A percentile compares a stretch with the other conserved stretches of the same genome.
Evolutionary conservation across 2,797 vertebrate genomes (phyloP).

Genomic region (Jordanella pulchra): DNA sequence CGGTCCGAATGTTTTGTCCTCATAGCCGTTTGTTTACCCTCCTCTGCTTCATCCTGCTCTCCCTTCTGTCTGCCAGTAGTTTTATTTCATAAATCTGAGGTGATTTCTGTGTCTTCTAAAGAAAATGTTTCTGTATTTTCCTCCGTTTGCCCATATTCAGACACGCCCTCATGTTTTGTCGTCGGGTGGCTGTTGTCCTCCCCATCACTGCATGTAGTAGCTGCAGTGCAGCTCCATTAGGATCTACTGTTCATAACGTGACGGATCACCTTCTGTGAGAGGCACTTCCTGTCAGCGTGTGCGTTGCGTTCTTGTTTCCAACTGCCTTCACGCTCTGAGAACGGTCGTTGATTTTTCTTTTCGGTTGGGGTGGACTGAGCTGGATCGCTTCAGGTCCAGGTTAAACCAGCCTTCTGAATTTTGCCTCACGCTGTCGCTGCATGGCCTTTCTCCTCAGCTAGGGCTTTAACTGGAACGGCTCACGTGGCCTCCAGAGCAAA

Average conservation of each 20-base stretch:
- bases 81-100: constrained; percentile 21
- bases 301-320: constrained; percentile 37
- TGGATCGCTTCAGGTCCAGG: constrained; percentile 22
- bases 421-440: constrained; percentile 55
- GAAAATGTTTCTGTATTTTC: constrained; percentile 30
- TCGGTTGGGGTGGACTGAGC: constrained; percentile 15
- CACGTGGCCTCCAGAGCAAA: constrained; percentile 18
- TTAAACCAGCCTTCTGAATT: constrained; percentile 37
- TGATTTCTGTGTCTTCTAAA: constrained; percentile 27
- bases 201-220: constrained; percentile 49
- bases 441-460: constrained; percentile 50
- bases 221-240: constrained; percentile 55
- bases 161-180: constrained; percentile 8
- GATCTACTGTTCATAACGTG: constrained; percentile 23
- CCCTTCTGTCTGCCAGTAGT: constrained; percentile 45
- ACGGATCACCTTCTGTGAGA: constrained; percentile 23
- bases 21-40: constrained; percentile 25
- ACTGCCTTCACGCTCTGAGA: constrained; percentile 57
- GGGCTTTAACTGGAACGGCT: constrained; percentile 48
- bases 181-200: constrained; percentile 55
- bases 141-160: not conserved
- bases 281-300: constrained; percentile 25
- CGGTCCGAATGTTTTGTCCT: constrained; percentile 41
- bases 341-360: constrained; percentile 14
- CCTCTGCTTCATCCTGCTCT: constrained; percentile 5